These are phyloP conservation scores for Nipponia nippon DNA, from an alignment of 2,113 vertebrate genomes.

Conservation along the genomic window DNA sequence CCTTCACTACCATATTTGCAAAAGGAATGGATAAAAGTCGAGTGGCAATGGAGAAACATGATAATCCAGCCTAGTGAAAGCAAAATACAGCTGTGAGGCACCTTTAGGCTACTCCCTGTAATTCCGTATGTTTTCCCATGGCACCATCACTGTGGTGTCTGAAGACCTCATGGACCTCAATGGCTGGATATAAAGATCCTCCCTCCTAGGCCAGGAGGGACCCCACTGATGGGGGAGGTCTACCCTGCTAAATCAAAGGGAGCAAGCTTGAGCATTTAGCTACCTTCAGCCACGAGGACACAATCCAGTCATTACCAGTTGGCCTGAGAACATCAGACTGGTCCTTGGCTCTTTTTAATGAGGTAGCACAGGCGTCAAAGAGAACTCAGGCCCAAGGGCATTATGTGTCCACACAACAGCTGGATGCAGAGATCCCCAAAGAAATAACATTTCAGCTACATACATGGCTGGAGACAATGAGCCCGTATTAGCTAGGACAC, in stretches of 20 bases:
- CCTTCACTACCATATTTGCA: fast-evolving
- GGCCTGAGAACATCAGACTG: not conserved
- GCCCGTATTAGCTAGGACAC: not conserved
- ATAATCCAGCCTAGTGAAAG: not conserved
- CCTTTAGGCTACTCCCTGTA: not conserved
- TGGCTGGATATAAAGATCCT: not conserved
- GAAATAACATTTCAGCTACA: not conserved
- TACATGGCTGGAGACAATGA: not conserved
- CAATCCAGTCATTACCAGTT: not conserved
- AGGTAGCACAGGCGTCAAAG: not conserved
- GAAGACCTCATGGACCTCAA: not conserved
- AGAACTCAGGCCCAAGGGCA: not conserved
- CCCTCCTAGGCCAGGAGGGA: not conserved
- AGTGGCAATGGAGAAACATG: not conserved
- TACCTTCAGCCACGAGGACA: not conserved
- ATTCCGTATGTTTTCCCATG: not conserved
- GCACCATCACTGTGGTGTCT: not conserved
- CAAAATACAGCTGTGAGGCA: not conserved
- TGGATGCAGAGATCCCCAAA: not conserved
- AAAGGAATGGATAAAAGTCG: not conserved
- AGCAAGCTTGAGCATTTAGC: not conserved
- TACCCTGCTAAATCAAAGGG: not conserved
- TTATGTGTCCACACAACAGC: not conserved
- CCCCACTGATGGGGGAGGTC: not conserved
- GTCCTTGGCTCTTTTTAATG: not conserved